Evolutionary conservation across 2,797 vertebrate genomes (phyloP).

Genomic region (Dermochelys coriacea): DNA sequence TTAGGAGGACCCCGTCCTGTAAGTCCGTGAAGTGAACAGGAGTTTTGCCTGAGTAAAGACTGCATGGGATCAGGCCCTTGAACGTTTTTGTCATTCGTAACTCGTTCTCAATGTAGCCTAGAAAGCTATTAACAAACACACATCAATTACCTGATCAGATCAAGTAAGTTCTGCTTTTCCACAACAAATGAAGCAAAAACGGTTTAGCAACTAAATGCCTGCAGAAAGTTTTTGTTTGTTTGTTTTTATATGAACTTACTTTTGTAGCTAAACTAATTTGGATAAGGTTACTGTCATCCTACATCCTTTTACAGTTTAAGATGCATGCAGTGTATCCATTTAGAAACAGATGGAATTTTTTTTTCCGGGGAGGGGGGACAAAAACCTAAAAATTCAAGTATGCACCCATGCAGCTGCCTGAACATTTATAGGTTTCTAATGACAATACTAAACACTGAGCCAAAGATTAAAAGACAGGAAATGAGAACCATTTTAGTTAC

Average conservation of each 20-base stretch:
- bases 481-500: slow-evolving; percentile 82
- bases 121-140: neutral
- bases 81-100: neutral
- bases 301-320: neutral
- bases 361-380: neutral
- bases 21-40: neutral
- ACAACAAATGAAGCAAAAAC: neutral
- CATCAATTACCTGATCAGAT: neutral
- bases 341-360: slow-evolving; percentile 27
- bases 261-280: slow-evolving; percentile 62
- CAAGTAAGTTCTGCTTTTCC: neutral
- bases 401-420: slow-evolving; percentile 44
- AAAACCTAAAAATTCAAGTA: neutral
- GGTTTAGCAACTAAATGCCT: slow-evolving; percentile 20
- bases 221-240: slow-evolving; percentile 47
- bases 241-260: slow-evolving; percentile 69
- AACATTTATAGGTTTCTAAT: slow-evolving; percentile 45
- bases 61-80: neutral
- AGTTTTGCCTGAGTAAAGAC: neutral
- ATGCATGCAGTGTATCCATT: slow-evolving; percentile 32
- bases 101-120: neutral
- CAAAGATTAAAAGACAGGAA: slow-evolving; percentile 67
- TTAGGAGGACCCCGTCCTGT: neutral
- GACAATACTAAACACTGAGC: slow-evolving; percentile 69
- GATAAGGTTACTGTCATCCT: slow-evolving; percentile 42